phyloP scores from a whole-genome alignment of 2,113 vertebrate species.

The Xenopus laevis region DNA sequence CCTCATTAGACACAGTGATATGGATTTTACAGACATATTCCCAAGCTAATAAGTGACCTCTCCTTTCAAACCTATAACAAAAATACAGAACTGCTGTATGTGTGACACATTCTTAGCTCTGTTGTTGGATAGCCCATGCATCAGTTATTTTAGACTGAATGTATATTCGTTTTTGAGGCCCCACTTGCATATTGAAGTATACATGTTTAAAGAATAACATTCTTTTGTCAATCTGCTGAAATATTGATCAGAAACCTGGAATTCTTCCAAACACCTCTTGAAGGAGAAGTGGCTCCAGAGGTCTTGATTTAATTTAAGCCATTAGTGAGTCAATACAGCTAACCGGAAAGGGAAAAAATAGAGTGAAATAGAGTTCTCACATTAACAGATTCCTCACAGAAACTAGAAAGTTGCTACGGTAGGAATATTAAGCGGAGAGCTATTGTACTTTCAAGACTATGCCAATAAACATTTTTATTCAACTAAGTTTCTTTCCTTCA shows the following conservation, averaged over 20 bases:
- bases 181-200: background rate
- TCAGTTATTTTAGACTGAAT: background rate
- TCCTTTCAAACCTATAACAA: conserved; percentile 11
- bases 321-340: conserved; percentile 44
- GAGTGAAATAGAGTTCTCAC: conserved; percentile 36
- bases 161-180: background rate
- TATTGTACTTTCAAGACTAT: conserved; percentile 11
- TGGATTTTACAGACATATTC: conserved; percentile 29
- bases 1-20: conserved; percentile 29
- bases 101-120: background rate
- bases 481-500: too few relatives aligned
- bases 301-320: conserved; percentile 45
- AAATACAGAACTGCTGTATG: background rate
- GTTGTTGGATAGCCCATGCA: background rate
- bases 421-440: background rate
- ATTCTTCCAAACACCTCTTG: conserved; percentile 38
- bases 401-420: background rate
- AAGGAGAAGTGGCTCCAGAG: conserved; percentile 42
- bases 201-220: conserved; percentile 20
- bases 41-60: conserved; percentile 32
- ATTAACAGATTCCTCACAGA: conserved; percentile 33
- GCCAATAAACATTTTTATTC: too few relatives aligned
- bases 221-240: conserved; percentile 11
- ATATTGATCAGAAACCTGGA: conserved; percentile 37
- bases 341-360: conserved; percentile 23